These are phyloP conservation scores for Ophonus ardosiacus DNA, from an alignment of 2,888 invertebrate genomes.

Conservation along the genomic window DNA sequence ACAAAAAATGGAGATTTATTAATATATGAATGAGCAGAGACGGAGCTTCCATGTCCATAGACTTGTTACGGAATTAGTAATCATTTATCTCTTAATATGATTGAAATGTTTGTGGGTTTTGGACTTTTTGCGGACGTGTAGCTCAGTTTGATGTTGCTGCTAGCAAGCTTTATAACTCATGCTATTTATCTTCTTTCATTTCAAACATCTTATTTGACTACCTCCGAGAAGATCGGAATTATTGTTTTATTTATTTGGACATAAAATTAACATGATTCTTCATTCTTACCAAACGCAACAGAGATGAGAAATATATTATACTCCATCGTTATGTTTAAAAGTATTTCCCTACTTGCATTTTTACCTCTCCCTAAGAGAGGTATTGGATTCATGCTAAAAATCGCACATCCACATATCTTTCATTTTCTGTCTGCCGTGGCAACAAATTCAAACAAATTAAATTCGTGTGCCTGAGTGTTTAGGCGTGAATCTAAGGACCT, in stretches of 20 bases:
- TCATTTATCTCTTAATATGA: conserved; percentile 44
- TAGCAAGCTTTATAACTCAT: neutral
- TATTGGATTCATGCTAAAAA: too few species aligned
- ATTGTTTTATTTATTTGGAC: neutral
- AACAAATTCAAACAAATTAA: too few species aligned
- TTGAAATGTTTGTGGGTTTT: conserved; percentile 36
- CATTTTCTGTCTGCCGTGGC: too few species aligned
- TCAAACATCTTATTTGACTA: neutral
- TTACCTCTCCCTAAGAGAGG: too few species aligned
- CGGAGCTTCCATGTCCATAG: neutral
- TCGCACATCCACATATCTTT: too few species aligned
- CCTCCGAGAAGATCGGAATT: neutral
- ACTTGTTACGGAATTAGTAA: conserved; percentile 39
- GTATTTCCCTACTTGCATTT: too few species aligned
- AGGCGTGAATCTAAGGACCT: too few species aligned
- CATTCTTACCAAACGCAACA: neutral
- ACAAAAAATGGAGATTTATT: conserved; percentile 45
- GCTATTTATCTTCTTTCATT: neutral
- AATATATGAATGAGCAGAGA: conserved; percentile 34
- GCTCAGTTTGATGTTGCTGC: neutral
- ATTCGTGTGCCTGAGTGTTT: too few species aligned
- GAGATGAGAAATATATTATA: neutral
- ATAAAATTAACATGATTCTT: neutral
- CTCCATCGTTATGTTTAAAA: neutral
- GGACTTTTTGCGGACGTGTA: conserved; percentile 34